A percentile compares a stretch with the other conserved stretches of the same genome.
Evolutionary conservation across 2,888 invertebrate species (phyloP).

Genomic region (Epinotia ramella): DNA sequence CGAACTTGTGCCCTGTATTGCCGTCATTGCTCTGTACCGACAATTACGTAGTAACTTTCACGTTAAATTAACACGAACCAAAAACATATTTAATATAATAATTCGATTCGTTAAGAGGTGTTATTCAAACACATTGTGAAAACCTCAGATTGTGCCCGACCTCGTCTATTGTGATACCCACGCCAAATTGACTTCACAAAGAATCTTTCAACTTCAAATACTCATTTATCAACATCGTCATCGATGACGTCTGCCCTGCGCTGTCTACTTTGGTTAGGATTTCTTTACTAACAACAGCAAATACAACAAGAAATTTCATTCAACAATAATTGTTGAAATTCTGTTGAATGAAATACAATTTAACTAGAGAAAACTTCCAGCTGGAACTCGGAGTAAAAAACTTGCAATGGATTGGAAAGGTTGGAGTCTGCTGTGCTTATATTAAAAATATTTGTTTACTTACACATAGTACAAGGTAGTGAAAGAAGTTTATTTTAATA

Average conservation of each 20-base stretch:
- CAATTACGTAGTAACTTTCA: too few species aligned
- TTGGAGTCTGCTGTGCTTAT: conserved; percentile 33
- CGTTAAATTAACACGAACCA: too few species aligned
- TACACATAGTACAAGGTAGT: conserved; percentile 10
- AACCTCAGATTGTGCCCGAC: neutral
- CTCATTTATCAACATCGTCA: conserved; percentile 1
- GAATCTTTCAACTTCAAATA: neutral
- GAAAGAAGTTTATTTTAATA: conserved; percentile 22
- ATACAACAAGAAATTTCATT: conserved; percentile 20
- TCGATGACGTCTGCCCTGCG: neutral
- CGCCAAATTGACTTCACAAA: neutral
- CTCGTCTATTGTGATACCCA: neutral
- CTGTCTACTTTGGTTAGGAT: neutral
- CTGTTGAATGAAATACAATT: conserved; percentile 30
- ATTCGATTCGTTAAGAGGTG: too few species aligned
- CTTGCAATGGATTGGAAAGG: conserved; percentile 17
- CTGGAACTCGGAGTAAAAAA: conserved; percentile 24
- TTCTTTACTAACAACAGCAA: conserved; percentile 9
- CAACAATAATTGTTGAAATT: conserved; percentile 23
- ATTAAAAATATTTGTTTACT: conserved; percentile 30
- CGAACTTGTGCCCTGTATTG: too few species aligned
- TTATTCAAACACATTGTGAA: neutral
- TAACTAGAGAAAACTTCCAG: conserved; percentile 5
- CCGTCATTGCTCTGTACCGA: too few species aligned
- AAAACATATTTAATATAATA: too few species aligned